A percentile compares a stretch with the other conserved stretches of the same genome.
Conservation (phyloP, 2,113 vertebrate genomes). For the Piprites chloris region DNA sequence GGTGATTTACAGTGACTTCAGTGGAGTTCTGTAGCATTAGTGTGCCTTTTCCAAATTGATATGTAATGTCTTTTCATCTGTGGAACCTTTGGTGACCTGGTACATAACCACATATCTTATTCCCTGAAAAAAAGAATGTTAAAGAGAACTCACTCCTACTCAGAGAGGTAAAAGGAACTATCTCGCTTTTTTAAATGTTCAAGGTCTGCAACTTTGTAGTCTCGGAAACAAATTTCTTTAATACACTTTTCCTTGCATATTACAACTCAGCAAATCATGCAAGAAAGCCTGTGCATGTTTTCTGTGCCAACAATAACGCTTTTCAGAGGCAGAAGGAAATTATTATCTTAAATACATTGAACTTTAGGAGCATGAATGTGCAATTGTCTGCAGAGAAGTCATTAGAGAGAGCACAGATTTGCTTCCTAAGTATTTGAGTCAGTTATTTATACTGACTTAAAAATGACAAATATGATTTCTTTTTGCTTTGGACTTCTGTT, state of each 20-base stretch:
- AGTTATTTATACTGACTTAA: not conserved
- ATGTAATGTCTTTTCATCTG: not conserved
- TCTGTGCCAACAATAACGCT: not conserved
- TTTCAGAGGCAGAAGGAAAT: not conserved
- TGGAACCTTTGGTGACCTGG: not conserved
- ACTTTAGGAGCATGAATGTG: not conserved
- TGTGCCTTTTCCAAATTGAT: not conserved
- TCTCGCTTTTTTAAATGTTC: not conserved
- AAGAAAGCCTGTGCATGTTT: not conserved
- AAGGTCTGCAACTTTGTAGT: not conserved
- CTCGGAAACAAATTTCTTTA: conserved; percentile 5
- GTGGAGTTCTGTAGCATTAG: not conserved
- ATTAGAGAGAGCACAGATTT: not conserved
- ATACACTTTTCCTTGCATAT: not conserved
- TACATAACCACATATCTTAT: not conserved
- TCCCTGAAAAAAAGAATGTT: not conserved
- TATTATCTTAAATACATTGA: conserved; percentile 24
- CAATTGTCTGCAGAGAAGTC: not conserved
- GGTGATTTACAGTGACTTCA: not conserved
- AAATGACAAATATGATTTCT: not conserved
- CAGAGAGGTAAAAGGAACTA: not conserved
- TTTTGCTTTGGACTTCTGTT: not conserved
- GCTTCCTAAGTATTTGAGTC: not conserved
- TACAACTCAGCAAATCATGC: not conserved
- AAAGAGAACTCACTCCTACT: not conserved